A percentile compares a stretch with the other conserved stretches of the same genome.
phyloP scores from a whole-genome alignment of 2,888 invertebrate genomes.

The Neoitamus cyanurus region DNA sequence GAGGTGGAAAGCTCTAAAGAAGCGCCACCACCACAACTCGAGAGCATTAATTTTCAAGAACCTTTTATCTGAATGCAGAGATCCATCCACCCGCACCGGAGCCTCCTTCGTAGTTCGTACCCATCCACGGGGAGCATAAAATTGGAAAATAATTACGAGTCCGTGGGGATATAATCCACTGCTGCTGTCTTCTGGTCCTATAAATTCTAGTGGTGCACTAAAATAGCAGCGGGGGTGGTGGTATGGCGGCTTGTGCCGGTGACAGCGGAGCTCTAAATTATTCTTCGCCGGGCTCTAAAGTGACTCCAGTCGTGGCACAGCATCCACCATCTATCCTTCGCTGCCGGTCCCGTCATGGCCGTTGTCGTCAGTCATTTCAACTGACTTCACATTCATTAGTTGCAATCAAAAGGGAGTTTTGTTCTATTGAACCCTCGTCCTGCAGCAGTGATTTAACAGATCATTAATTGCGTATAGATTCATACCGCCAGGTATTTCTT shows the following conservation, averaged over 20 bases:
- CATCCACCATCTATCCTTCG: not conserved
- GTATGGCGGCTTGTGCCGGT: not conserved
- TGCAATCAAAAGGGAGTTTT: slow-evolving; percentile 31
- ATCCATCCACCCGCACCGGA: not conserved
- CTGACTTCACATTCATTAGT: slow-evolving; percentile 33
- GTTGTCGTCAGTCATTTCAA: slow-evolving; percentile 25
- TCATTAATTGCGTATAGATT: slow-evolving; percentile 36
- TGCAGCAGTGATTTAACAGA: slow-evolving; percentile 25
- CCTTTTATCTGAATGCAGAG: not conserved
- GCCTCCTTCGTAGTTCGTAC: not conserved
- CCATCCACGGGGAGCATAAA: not conserved
- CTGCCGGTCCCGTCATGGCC: not conserved
- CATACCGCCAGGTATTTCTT: not conserved
- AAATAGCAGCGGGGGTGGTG: not conserved
- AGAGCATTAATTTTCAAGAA: not conserved
- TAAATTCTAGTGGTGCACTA: slow-evolving; percentile 7
- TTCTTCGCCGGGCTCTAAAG: not conserved
- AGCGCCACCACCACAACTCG: not conserved
- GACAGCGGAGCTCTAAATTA: slow-evolving; percentile 27
- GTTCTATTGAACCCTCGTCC: not conserved
- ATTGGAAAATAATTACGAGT: slow-evolving; percentile 42
- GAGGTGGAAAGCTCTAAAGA: not conserved
- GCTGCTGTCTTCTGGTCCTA: not conserved
- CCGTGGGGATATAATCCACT: slow-evolving; percentile 23
- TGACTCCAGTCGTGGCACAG: not conserved